A percentile compares a stretch with the other conserved stretches of the same genome.
Evolutionary conservation across 2,888 invertebrate species (phyloP).

Genomic region (Hoplodrina ambigua): DNA sequence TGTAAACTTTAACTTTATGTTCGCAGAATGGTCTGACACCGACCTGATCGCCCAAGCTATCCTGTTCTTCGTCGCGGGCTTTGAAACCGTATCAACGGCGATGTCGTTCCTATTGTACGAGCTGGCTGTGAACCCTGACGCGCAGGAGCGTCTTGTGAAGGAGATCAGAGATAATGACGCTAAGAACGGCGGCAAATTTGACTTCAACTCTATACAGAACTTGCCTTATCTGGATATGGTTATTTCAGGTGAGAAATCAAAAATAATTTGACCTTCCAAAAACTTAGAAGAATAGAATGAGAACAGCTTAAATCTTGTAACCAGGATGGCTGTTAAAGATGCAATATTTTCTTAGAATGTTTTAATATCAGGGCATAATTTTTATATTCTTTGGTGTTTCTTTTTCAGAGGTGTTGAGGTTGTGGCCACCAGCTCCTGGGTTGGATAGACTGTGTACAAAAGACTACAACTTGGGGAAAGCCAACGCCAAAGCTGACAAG

Average conservation of each 20-base stretch:
- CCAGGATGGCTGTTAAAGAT: too few relatives aligned
- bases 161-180: conserved; percentile 88
- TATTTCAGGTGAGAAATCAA: conserved; percentile 81
- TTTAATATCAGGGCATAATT: too few relatives aligned
- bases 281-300: too few relatives aligned
- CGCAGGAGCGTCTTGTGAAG: conserved; percentile 87
- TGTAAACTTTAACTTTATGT: not conserved
- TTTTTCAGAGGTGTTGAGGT: conserved; percentile 80
- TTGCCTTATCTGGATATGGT: conserved; percentile 92
- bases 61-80: conserved; percentile 90
- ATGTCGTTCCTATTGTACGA: conserved; percentile 90
- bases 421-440: conserved; percentile 83
- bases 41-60: conserved; percentile 87
- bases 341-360: too few relatives aligned
- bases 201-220: conserved; percentile 87
- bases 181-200: conserved; percentile 82
- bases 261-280: too few relatives aligned
- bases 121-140: conserved; percentile 89
- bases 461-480: conserved; percentile 85
- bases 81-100: conserved; percentile 85
- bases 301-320: too few relatives aligned
- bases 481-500: conserved; percentile 67
- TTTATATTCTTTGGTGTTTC: not conserved
- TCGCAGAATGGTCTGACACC: conserved; percentile 77
- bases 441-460: conserved; percentile 87